Percentiles rank a stretch among this genome's conserved stretches.
These are phyloP conservation scores for Agapornis roseicollis DNA, from an alignment of 2,113 vertebrate genomes.

Conservation along the genomic window DNA sequence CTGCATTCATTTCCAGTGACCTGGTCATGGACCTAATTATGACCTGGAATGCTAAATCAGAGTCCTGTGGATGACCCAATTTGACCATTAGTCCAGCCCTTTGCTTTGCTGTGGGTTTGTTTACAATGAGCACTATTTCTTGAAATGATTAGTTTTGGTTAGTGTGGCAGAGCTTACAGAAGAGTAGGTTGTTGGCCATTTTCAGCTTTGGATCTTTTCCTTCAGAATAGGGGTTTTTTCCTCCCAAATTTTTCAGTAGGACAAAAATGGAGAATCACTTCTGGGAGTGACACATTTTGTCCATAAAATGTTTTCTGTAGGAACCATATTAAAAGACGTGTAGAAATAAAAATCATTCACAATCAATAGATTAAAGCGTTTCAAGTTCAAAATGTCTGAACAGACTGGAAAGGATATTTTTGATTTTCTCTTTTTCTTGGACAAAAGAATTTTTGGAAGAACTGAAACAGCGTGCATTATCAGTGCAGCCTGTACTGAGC, in stretches of 20 bases:
- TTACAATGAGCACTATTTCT: neutral
- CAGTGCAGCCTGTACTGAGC: neutral
- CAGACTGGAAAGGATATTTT: neutral
- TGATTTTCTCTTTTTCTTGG: neutral
- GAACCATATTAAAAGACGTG: neutral
- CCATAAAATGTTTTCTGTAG: neutral
- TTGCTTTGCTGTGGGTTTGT: neutral
- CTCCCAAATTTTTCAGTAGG: neutral
- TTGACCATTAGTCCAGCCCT: neutral
- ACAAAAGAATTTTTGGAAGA: neutral
- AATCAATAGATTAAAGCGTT: neutral
- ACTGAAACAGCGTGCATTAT: neutral
- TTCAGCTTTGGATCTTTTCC: neutral
- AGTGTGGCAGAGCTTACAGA: neutral
- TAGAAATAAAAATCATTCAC: neutral
- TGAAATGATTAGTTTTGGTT: neutral
- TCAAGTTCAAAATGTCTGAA: neutral
- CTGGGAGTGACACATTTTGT: neutral
- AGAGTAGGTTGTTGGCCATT: neutral
- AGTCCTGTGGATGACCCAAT: neutral
- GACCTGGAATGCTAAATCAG: neutral
- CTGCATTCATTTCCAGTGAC: conserved; percentile 37
- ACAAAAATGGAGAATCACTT: neutral
- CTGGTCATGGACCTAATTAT: neutral
- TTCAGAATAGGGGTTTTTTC: neutral